Percentiles rank a stretch among this genome's conserved stretches.
Evolutionary conservation across 2,113 vertebrate species (phyloP).

Genomic region (Hipposideros armiger): DNA sequence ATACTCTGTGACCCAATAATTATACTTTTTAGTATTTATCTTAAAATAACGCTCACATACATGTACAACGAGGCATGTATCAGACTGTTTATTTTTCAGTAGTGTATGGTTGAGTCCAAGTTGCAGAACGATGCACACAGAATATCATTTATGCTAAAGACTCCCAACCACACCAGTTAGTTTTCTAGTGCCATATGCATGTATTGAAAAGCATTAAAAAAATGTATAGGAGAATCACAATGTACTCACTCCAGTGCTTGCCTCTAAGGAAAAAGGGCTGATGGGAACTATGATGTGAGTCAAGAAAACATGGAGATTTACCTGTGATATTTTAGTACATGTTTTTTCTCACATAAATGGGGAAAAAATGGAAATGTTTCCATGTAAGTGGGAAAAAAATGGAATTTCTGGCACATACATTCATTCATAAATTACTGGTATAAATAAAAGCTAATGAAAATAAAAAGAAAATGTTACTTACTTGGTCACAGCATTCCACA

Average conservation of each 20-base stretch:
- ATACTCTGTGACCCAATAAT: background rate
- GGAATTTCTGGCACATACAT: background rate
- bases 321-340: background rate
- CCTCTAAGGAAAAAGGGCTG: background rate
- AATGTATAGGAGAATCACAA: background rate
- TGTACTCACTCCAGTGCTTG: background rate
- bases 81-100: background rate
- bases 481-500: background rate
- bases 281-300: background rate
- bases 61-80: background rate
- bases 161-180: background rate
- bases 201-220: background rate
- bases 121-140: background rate
- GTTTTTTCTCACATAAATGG: background rate
- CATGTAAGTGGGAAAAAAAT: background rate
- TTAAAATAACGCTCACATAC: background rate
- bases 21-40: background rate
- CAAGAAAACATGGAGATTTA: background rate
- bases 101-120: background rate
- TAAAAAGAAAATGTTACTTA: background rate
- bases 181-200: background rate
- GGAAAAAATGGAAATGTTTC: background rate
- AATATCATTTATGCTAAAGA: background rate
- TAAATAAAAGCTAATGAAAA: conserved; percentile 33
- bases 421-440: background rate